Evolutionary conservation across 2,888 invertebrate species (phyloP).

Genomic region (Sarcophaga variegata): DNA sequence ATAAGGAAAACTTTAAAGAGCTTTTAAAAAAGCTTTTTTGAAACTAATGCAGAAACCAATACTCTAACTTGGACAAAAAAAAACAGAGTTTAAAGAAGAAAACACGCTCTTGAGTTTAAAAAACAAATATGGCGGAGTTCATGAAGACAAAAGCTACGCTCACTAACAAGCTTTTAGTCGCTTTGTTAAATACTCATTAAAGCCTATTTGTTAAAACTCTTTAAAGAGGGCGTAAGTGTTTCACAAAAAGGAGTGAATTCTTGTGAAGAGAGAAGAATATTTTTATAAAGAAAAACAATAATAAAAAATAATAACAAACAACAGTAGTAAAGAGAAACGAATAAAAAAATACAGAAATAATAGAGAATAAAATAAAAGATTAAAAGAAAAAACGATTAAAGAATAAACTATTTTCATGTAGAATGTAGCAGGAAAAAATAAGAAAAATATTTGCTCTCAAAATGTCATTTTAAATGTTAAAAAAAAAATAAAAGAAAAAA

Average conservation of each 20-base stretch:
- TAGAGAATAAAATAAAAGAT: constrained; percentile 25
- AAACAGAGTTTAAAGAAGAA: not conserved
- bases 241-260: constrained; percentile 17
- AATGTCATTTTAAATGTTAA: constrained; percentile 62
- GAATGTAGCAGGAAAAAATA: constrained; percentile 49
- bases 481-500: constrained; percentile 11
- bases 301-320: not conserved
- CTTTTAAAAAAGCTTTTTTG: constrained; percentile 16
- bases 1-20: constrained; percentile 9
- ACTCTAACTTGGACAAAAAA: constrained; percentile 1
- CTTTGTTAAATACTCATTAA: constrained; percentile 51
- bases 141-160: constrained; percentile 35
- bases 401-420: constrained; percentile 66
- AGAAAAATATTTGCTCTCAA: constrained; percentile 47
- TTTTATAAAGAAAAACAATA: constrained; percentile 14
- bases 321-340: constrained; percentile 20
- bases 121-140: constrained; percentile 64
- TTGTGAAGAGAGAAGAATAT: not conserved
- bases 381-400: not conserved
- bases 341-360: constrained; percentile 29
- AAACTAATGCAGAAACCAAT: constrained; percentile 28
- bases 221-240: not conserved
- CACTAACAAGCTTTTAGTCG: constrained; percentile 23
- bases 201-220: constrained; percentile 53
- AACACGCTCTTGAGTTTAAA: constrained; percentile 50